A percentile compares a stretch with the other conserved stretches of the same genome.
phyloP scores from a whole-genome alignment of 2,888 invertebrate genomes.

The Hyppa rectilinea region DNA sequence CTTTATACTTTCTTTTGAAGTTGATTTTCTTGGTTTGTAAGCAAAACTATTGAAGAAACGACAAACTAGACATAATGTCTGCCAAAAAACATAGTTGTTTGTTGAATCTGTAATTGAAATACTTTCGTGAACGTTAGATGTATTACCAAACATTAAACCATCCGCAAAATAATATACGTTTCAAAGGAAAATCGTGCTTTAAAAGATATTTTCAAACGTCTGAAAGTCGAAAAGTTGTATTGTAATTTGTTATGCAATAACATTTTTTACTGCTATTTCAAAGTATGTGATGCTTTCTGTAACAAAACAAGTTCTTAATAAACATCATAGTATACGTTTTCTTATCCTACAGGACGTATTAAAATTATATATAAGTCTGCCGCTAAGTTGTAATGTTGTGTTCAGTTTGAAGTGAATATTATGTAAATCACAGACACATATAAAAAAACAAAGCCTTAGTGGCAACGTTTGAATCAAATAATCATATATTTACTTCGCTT shows the following conservation, averaged over 20 bases:
- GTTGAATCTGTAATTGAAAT: slow-evolving; percentile 17
- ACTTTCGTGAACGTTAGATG: slow-evolving; percentile 11
- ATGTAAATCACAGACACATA: neutral
- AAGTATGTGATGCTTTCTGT: neutral
- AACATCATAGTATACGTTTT: neutral
- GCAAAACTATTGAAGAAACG: neutral
- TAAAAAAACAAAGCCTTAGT: no score
- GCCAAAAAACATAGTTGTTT: slow-evolving; percentile 4
- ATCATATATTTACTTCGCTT: neutral
- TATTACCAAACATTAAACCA: slow-evolving; percentile 7
- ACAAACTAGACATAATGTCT: slow-evolving; percentile 5
- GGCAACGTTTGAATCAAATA: neutral
- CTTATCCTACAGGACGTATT: neutral
- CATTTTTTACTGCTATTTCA: slow-evolving; percentile 2
- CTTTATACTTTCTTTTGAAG: neutral
- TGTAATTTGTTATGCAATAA: slow-evolving; percentile 18
- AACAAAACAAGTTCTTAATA: neutral
- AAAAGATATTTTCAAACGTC: slow-evolving; percentile 15
- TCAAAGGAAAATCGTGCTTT: slow-evolving; percentile 17
- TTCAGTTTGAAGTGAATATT: neutral
- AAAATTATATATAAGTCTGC: neutral
- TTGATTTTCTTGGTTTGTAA: neutral
- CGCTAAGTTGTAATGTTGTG: neutral
- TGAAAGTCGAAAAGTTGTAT: slow-evolving; percentile 1
- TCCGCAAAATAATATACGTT: slow-evolving; percentile 7